Conservation (phyloP, 2,888 invertebrate species). For the Gnatocerus cornutus region DNA sequence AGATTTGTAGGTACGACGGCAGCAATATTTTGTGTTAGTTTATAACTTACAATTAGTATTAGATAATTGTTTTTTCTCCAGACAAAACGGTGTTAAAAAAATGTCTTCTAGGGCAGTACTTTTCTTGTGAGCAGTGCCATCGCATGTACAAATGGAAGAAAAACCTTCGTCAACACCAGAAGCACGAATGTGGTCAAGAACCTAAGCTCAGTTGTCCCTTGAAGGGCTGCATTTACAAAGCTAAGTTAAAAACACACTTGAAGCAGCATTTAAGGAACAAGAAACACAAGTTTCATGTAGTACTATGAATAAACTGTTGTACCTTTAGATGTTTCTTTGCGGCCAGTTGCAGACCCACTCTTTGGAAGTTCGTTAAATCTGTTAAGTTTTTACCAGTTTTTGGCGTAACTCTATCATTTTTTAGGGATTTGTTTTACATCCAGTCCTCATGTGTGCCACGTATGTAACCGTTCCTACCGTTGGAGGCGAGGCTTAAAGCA, state of each 20-base stretch:
- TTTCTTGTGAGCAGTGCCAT: conserved; percentile 52
- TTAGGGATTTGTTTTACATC: background rate
- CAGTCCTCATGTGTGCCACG: background rate
- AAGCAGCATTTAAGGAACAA: conserved; percentile 39
- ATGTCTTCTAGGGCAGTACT: conserved; percentile 24
- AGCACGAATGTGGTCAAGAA: conserved; percentile 80
- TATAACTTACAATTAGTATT: too few relatives aligned
- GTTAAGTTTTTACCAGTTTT: background rate
- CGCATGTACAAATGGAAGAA: conserved; percentile 47
- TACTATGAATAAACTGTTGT: too few relatives aligned
- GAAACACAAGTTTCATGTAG: background rate
- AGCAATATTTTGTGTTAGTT: too few relatives aligned
- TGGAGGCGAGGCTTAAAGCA: conserved; percentile 11
- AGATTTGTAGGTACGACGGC: too few relatives aligned
- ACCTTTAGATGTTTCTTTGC: too few relatives aligned
- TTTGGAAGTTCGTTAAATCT: too few relatives aligned
- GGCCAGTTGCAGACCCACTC: too few relatives aligned
- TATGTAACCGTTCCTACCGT: background rate
- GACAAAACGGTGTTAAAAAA: background rate
- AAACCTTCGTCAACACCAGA: conserved; percentile 72
- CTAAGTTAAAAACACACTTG: conserved; percentile 44
- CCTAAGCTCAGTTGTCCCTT: conserved; percentile 79
- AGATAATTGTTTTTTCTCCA: conserved; percentile 8
- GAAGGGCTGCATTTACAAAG: conserved; percentile 58
- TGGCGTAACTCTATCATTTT: background rate